These are phyloP conservation scores for Serranus cabrilla DNA, from an alignment of 2,797 vertebrate species.

Conservation along the genomic window DNA sequence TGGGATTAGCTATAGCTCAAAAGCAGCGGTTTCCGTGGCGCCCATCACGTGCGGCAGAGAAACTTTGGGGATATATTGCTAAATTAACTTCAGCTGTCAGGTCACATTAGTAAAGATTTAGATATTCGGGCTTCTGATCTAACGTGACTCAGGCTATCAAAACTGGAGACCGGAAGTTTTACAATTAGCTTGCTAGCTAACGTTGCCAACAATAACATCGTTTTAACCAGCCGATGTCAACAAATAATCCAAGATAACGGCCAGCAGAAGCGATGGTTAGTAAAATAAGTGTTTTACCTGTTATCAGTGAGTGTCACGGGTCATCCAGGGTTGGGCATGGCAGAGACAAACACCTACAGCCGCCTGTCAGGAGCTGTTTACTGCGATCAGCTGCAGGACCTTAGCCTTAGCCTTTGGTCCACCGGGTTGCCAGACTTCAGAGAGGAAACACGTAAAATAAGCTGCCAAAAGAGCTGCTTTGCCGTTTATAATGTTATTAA, in stretches of 20 bases:
- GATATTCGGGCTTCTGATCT: background rate
- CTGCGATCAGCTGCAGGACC: constrained; percentile 30
- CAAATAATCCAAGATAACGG: background rate
- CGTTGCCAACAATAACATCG: background rate
- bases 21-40: background rate
- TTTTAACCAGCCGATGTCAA: no score
- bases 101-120: background rate
- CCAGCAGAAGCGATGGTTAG: no score
- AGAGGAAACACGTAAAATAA: constrained; percentile 16
- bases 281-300: constrained; percentile 24
- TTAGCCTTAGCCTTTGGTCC: background rate
- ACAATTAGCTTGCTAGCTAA: constrained; percentile 30
- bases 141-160: background rate
- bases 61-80: rapidly evolving
- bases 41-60: background rate
- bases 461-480: background rate
- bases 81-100: background rate
- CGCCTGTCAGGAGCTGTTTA: constrained; percentile 35
- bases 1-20: background rate
- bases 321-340: constrained; percentile 58
- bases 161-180: background rate
- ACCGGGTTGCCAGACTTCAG: constrained; percentile 21
- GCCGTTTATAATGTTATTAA: no score
- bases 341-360: constrained; percentile 7
- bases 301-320: constrained; percentile 16